Evolutionary conservation across 2,888 invertebrate species (phyloP), one percentile per base, ranked within the genome.

Genomic region (Ophioninae sp.): DNA sequence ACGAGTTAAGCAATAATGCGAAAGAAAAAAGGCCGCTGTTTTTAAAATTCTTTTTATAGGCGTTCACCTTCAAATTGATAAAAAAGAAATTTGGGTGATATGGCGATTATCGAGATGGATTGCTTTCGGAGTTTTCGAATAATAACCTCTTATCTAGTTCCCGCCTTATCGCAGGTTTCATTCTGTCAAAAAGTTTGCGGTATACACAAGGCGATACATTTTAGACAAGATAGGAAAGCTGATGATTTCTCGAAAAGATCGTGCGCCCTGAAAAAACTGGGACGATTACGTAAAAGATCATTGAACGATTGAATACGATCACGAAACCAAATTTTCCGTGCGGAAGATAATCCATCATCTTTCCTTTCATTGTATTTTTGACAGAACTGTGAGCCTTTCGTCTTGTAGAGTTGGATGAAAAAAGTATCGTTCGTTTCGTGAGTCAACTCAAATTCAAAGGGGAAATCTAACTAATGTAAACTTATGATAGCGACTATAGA

Each of bases 1-100:
- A 17, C 51, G 51, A 3, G 51, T 51, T 51, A 17, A 51, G 51
- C 51, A 51, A 51, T 51, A 10, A 51, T 51, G 17, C 13, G 51
- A 51, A 51, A 51, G 17, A 51, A 51, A 17, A 51, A 2, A 51
- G 17, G 9, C 23, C 13, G 10, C 8, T 23, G 7, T 23, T 61
- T 61, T 3, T 9, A 10, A 23, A 23, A 20, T 59, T 10, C 30
- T 63, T 30, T 13, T 13, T 9, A 23, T 13, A 23, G 9, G 23
- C 63, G 23, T 44, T 44, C 41, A 44, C 44, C 44, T 63, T 71
- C 7, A 51, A 23, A 74, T 63, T n/a, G 64, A 74, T 74, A 74
- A 30, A 30, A 51, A 64, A 30, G n/a, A 63, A 44, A 17, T 39
- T 61, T 3, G 61, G 8, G 22, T 51, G 13, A 51, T 51, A 22